Evolutionary conservation across 2,113 vertebrate species (phyloP).

Genomic region (Lamprologus ornatipinnis): DNA sequence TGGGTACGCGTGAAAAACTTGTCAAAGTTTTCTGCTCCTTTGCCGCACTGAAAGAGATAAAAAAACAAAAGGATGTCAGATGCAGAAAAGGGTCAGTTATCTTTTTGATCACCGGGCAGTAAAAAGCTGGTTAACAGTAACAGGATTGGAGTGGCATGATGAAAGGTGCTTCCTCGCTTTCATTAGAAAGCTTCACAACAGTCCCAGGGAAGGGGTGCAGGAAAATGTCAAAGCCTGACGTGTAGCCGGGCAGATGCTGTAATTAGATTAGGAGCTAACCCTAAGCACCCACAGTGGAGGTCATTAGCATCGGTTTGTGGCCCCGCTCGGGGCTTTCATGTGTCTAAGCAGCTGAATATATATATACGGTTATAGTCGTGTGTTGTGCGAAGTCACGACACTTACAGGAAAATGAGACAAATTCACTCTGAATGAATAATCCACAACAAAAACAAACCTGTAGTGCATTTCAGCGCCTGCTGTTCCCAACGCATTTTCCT

Average conservation of each 20-base stretch:
- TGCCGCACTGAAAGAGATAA: constrained; percentile 80
- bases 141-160: background rate
- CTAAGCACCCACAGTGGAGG: constrained; percentile 3
- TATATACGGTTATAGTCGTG: background rate
- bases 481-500: background rate
- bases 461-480: background rate
- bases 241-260: constrained; percentile 12
- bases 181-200: background rate
- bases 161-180: background rate
- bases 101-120: background rate
- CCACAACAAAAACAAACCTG: background rate
- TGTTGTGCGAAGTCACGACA: background rate
- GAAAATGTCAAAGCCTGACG: background rate
- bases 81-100: background rate
- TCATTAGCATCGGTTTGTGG: background rate
- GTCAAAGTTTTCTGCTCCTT: constrained; percentile 96
- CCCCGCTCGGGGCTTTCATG: background rate
- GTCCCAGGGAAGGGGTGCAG: constrained; percentile 4
- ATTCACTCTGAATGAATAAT: background rate
- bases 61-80: background rate
- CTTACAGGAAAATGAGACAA: background rate
- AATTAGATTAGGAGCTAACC: constrained; percentile 36
- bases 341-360: background rate
- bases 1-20: constrained; percentile 97
- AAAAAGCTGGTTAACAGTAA: background rate